Evolutionary conservation across 2,888 invertebrate genomes (phyloP), one percentile per base, ranked within the genome.

Genomic region (Lithophane socia): DNA sequence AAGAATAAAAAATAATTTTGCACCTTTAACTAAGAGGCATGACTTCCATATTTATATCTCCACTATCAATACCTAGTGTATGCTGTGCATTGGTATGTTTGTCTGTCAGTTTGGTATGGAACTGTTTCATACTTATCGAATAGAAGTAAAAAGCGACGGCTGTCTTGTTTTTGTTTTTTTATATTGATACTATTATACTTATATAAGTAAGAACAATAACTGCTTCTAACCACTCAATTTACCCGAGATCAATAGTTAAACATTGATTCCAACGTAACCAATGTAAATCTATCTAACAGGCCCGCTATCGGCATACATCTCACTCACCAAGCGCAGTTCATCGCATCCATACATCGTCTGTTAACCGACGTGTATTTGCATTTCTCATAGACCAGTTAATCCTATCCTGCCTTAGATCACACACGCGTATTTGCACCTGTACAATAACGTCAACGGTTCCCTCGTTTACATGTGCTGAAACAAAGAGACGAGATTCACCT

Each of bases 401-500:
- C 75, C 68, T 69, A 73, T 74, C 75, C 63, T 66, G 70, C 58
- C 79, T 63, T 70, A 80, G 68, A 87, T 82, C 76, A 70, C 75
- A 80, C 68, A 80, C 72, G 73, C 77, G 73, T 86, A 87, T 87
- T 87, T 86, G 80, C 87, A 89, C 86, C 87, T 77, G 79, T 85
- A 87, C 85, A 88, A 88, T 88, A 87, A 76, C 85, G 84, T 86
- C 85, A 88, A 81, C 86, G 85, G 80, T 78, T 85, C 79, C 75
- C 84, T 84, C 83, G 85, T 88, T 89, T 88, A 89, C 89, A 89
- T 87, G 88, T 84, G 77, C 79, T 83, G 86, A 76, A 89, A 90
- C 90, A 91, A 91, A 91, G 91, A 88, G 89, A 79, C 73, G 86
- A 86, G 89, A 88, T 90, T 92, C 91, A 92, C 93, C 92, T 87